Evolutionary conservation across 2,113 vertebrate genomes (phyloP).

Genomic region (Anser brachyrhynchus): DNA sequence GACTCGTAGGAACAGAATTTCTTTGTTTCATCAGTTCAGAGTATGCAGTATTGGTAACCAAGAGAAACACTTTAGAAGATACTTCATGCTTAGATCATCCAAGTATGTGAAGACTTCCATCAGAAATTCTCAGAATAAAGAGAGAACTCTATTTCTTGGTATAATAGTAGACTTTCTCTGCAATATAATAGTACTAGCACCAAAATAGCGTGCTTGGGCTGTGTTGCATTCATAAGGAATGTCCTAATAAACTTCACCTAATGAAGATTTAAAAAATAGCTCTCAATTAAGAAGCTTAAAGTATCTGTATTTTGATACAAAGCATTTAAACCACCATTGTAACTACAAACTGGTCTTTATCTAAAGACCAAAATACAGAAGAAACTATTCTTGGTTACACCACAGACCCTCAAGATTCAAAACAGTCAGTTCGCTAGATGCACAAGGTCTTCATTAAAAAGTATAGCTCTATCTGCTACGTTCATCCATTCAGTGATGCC

Average conservation of each 20-base stretch:
- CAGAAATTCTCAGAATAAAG: conserved; percentile 33
- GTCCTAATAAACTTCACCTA: not conserved
- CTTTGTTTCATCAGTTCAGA: not conserved
- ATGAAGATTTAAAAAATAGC: not conserved
- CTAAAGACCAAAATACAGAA: not conserved
- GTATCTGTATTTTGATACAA: not conserved
- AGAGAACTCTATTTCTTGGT: not conserved
- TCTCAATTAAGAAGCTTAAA: not conserved
- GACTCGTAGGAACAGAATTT: not conserved
- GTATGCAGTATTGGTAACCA: not conserved
- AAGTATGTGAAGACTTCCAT: conserved; percentile 9
- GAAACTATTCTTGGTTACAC: not conserved
- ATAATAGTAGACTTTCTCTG: not conserved
- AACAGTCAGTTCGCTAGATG: not conserved
- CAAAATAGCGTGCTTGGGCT: not conserved
- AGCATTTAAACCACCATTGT: not conserved
- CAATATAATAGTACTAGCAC: not conserved
- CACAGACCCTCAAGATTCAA: not conserved
- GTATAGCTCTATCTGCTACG: not conserved
- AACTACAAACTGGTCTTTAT: not conserved
- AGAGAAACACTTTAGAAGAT: conserved; percentile 26
- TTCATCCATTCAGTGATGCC: not conserved
- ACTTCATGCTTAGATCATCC: not conserved
- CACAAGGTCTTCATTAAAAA: not conserved
- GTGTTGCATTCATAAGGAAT: not conserved